Conservation (phyloP, 30 jellyfish, hydroid and myxozoan genomes). For the Clytia hemisphaerica region DNA sequence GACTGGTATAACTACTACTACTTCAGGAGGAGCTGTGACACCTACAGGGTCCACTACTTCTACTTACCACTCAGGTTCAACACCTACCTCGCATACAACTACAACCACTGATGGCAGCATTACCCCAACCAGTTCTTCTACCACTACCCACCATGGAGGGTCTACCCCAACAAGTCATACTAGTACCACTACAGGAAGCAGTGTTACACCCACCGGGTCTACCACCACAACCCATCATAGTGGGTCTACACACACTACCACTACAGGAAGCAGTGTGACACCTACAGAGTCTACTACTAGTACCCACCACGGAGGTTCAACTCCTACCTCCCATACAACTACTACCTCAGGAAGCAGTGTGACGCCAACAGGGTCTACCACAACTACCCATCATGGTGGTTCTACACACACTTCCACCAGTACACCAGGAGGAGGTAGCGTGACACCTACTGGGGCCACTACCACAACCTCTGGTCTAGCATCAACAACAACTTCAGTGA, state of each 20-base stretch:
- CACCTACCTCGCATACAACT: slow-evolving; percentile 49
- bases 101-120: slow-evolving; percentile 43
- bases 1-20: slow-evolving; percentile 42
- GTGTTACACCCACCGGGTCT: neutral
- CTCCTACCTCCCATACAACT: slow-evolving; percentile 49
- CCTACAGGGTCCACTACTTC: slow-evolving; percentile 27
- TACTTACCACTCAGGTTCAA: slow-evolving; percentile 28
- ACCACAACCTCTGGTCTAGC: slow-evolving; percentile 24
- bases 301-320: slow-evolving; percentile 24
- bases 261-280: slow-evolving; percentile 22
- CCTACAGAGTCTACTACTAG: slow-evolving; percentile 25
- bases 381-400: slow-evolving; percentile 13
- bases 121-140: slow-evolving; percentile 41
- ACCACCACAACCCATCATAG: slow-evolving; percentile 3
- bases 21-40: slow-evolving; percentile 24
- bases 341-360: slow-evolving; percentile 48
- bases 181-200: neutral
- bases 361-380: slow-evolving; percentile 32
- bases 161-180: slow-evolving; percentile 29
- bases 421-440: neutral
- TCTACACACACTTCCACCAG: neutral
- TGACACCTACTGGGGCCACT: slow-evolving; percentile 5
- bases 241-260: slow-evolving; percentile 47
- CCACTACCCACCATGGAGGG: neutral
- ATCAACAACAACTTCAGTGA: slow-evolving; percentile 21